Percentiles rank a stretch among this genome's conserved stretches.
Conservation (phyloP, 2,888 invertebrate species). For the Acrobasis repandana region DNA sequence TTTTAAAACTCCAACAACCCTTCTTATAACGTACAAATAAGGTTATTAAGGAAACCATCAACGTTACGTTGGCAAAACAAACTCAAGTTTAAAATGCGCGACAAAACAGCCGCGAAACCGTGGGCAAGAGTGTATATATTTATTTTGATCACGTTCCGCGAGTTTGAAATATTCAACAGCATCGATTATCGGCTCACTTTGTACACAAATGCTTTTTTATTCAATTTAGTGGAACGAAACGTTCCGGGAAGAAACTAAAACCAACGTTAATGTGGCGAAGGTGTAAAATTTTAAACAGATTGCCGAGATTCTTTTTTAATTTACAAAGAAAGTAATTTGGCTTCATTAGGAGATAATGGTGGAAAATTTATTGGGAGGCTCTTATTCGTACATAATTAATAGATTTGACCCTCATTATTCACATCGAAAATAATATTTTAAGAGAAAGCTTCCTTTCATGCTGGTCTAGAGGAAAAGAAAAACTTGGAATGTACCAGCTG, state of each 20-base stretch:
- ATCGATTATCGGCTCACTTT: conserved; percentile 76
- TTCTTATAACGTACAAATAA: conserved; percentile 33
- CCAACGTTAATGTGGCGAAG: conserved; percentile 22
- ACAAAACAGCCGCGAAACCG: conserved; percentile 48
- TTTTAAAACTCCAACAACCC: conserved; percentile 2
- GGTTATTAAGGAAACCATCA: conserved; percentile 50
- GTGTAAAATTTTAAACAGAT: conserved; percentile 14
- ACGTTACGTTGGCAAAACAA: conserved; percentile 52
- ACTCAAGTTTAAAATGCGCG: conserved; percentile 52
- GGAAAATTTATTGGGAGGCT: not conserved
- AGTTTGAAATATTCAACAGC: conserved; percentile 75
- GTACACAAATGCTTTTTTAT: conserved; percentile 72
- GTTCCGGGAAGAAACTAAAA: conserved; percentile 42
- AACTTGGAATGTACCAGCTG: no score
- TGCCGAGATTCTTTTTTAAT: not conserved
- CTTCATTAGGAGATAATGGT: conserved; percentile 4
- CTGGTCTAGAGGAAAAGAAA: no score
- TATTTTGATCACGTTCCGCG: conserved; percentile 68
- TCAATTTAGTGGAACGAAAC: conserved; percentile 58
- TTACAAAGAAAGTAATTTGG: conserved; percentile 2
- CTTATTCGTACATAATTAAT: not conserved
- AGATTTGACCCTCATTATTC: not conserved
- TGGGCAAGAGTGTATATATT: conserved; percentile 39
- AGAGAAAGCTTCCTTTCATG: not conserved
- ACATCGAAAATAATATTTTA: not conserved